Evolutionary conservation across 2,113 vertebrate species (phyloP), one percentile per base, ranked within the genome.

Genomic region (Microcebus jonahi): DNA sequence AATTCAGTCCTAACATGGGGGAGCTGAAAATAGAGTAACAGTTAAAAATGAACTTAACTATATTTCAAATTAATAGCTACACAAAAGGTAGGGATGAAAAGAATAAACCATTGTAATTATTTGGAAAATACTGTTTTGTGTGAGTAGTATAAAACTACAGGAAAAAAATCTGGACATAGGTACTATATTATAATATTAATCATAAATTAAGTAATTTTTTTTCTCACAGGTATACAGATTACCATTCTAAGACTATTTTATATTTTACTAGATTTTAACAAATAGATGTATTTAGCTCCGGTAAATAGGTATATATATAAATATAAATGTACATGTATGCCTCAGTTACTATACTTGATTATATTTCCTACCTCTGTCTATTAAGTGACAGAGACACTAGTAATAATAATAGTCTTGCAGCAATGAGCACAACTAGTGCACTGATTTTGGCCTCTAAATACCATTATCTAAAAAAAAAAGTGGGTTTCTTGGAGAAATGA

Each of bases 181-280:
- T 86, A n/a, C 5, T n/a, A 14, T 71, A 39, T 14, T 71, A 5
- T 63, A 57, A 57, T 57, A 42, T 63, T 36, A 59, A 73, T n/a
- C 70, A 91, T 95, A 42, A 42, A 42, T 71, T 91, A 79, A 53
- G 42, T 61, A n/a, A 36, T 53, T 88, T 94, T 67, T 67, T 91
- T 50, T 9, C 42, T 42, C 42, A 61, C 10, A 61, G 8, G 7
- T 79, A 6, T 84, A 27, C 48, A 20, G 7, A 10, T 63, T 86
- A 71, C 1, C 63, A 39, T 80, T 91, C 21, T 91, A 86, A 79
- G 70, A 42, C 4, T 27, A 18, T 79, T 59, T 61, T 59, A 34
- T 91, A 6, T 29, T 4, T 55, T 61, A 50, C 48, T 71, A 53
- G n/a, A 8, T 71, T 61, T 95, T 71, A 71, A 86, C n/a, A 70